Evolutionary conservation across 2,113 vertebrate genomes (phyloP).

Genomic region (Dipodomys stephensi): DNA sequence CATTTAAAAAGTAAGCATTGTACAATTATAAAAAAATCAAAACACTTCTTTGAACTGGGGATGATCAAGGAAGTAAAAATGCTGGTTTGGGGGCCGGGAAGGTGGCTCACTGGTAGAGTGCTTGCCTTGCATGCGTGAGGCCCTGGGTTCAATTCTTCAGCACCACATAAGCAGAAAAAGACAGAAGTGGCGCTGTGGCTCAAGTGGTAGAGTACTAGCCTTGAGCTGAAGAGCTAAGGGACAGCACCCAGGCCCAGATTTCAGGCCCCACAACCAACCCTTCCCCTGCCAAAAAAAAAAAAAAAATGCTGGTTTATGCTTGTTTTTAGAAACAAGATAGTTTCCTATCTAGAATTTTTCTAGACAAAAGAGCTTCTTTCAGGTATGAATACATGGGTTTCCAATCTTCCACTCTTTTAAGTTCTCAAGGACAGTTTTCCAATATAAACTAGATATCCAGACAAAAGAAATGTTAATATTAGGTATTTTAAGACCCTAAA

Average conservation of each 20-base stretch:
- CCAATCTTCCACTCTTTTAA: neutral
- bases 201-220: too few relatives aligned
- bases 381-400: neutral
- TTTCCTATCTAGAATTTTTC: constrained; percentile 42
- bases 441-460: constrained; percentile 11
- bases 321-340: neutral
- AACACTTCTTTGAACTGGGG: constrained; percentile 59
- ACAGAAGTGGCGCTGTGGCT: too few relatives aligned
- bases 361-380: constrained; percentile 32
- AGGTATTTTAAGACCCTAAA: neutral
- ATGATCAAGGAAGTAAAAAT: constrained; percentile 62
- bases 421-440: constrained; percentile 8
- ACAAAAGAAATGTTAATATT: constrained; percentile 32
- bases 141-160: too few relatives aligned
- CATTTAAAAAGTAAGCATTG: constrained; percentile 69
- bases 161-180: too few relatives aligned
- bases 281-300: too few relatives aligned
- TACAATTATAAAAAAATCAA: constrained; percentile 72
- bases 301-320: constrained; percentile 1
- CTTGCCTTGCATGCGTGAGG: too few relatives aligned
- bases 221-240: too few relatives aligned
- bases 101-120: too few relatives aligned
- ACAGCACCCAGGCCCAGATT: too few relatives aligned
- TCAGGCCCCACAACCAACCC: too few relatives aligned
- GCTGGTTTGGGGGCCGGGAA: neutral